phyloP scores from a whole-genome alignment of 2,113 vertebrate species.

The Stegostoma tigrinum region DNA sequence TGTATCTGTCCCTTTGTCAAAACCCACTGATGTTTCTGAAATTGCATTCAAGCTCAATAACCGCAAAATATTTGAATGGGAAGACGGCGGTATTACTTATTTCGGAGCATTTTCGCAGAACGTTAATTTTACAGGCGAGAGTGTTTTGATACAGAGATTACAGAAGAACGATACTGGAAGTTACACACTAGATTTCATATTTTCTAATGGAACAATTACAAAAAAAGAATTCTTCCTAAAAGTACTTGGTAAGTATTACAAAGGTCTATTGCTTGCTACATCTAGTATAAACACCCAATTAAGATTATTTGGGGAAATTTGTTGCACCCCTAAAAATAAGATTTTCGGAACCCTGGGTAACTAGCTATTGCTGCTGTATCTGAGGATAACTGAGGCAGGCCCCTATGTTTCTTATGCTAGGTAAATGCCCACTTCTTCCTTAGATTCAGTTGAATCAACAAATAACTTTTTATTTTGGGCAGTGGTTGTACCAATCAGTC shows the following conservation, averaged over 20 bases:
- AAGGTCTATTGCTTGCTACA: not conserved
- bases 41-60: not conserved
- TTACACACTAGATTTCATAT: not conserved
- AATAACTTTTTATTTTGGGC: not conserved
- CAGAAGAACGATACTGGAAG: not conserved
- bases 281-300: not conserved
- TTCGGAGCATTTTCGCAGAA: not conserved
- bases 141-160: not conserved
- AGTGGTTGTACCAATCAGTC: not conserved
- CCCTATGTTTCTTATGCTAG: not conserved
- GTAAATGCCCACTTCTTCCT: not conserved
- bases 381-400: not conserved
- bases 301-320: not conserved
- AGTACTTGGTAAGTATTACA: not conserved
- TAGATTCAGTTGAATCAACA: not conserved
- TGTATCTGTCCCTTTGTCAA: not conserved
- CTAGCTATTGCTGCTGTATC: not conserved
- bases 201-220: not conserved
- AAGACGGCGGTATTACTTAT: not conserved
- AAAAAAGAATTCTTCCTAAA: not conserved
- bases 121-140: not conserved
- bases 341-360: not conserved
- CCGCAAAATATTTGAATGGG: conserved; percentile 5
- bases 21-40: not conserved
- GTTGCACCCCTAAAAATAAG: not conserved